phyloP scores from a whole-genome alignment of 2,113 vertebrate genomes.

The Tenrec ecaudatus region DNA sequence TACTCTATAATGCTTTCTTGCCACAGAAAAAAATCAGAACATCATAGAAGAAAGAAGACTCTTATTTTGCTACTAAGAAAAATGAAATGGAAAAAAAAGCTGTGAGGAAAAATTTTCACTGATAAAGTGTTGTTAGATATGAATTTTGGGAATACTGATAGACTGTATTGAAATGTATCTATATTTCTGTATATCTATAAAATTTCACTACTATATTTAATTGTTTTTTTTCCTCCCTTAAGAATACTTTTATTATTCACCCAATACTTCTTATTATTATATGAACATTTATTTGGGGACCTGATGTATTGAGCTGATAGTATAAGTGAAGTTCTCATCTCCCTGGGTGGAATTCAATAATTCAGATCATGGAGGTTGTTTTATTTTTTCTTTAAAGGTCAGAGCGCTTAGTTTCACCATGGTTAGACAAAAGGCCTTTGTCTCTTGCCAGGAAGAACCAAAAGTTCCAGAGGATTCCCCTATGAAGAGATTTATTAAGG shows the following conservation, averaged over 20 bases:
- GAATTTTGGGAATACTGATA: not conserved
- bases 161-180: not conserved
- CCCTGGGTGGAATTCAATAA: not conserved
- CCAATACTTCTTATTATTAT: not conserved
- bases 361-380: not conserved
- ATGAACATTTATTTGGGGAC: not conserved
- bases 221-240: not conserved
- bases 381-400: not conserved
- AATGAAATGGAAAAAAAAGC: not conserved
- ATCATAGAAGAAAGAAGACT: not conserved
- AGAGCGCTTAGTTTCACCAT: not conserved
- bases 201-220: not conserved
- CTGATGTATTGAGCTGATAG: not conserved
- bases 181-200: too few species aligned
- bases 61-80: not conserved
- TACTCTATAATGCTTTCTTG: constrained; percentile 58
- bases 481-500: constrained; percentile 26
- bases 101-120: not conserved
- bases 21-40: not conserved
- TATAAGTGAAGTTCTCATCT: not conserved
- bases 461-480: not conserved
- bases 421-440: not conserved
- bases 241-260: not conserved
- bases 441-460: not conserved
- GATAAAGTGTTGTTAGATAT: not conserved